Base-by-base conservation (phyloP, 2,888 invertebrate genomes). In the Altica lythri region DNA sequence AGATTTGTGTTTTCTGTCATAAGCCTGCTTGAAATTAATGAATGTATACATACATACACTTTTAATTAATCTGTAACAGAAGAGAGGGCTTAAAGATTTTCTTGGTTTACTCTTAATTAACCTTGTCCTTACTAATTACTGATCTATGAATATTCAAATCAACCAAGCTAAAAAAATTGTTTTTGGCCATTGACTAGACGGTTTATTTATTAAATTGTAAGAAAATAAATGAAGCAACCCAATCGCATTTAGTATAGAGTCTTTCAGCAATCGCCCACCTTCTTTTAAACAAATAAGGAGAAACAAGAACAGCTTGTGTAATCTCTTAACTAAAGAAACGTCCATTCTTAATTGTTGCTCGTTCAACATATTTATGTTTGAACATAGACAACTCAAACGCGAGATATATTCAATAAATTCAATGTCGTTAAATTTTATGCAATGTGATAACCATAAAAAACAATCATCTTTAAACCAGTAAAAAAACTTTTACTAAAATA, bases 201-300 rank as follows among this genome's bases (percentile, higher is more conserved):
- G 35, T 35, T 25, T 46, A 35, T 17, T 35, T 46, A 22, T 35
- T 46, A 35, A 46, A 46, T 46, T 35, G 46, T 46, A 27, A 18
- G 25, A 14, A 32, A 34, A 45, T 45, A 45, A 32, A 45, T 45
- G 34, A 45, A 45, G 19, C 34, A 34, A 34, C 34, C 34, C 30
- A 10, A 27, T n/a, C 34, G 22, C 30, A 10, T 17, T n/a, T 27
- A 5, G 30, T n/a, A 1, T 12, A 4, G 12, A 30, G 30, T 30
- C 30, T 34, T 30, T 46, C 25, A 35, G 25, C 46, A 46, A 25
- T 46, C 46, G 46, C 46, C 46, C 46, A 46, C 46, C 27, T 16
- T 37, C 12, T 10, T 25, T 17, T 8, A 35, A 46, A 27, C 46
- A 10, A 35, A 37, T 46, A 46, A 46, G 37, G 37, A 37, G 25